Base-by-base conservation (phyloP, 2,113 vertebrate genomes). In the Pseudorectes ferrugineus region DNA sequence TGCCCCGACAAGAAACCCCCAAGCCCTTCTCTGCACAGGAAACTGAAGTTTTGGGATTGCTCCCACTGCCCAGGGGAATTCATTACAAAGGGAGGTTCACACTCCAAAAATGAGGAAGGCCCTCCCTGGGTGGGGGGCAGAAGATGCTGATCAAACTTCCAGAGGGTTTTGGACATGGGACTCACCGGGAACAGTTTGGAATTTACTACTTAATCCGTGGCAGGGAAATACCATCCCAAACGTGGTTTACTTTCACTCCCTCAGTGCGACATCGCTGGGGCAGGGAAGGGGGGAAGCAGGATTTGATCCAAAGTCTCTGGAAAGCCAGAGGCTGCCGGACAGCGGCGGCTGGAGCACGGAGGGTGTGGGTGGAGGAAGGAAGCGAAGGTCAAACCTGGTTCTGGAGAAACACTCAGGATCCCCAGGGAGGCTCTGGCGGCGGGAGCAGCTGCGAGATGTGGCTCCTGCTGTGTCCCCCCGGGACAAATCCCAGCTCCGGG, bases 351-450 rank as follows among this genome's bases (percentile, higher is more conserved):
- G 75, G 35, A 86, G 74, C 28, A 8, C 10, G 18, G 52, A 78
- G 88, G 12, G 79, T 28, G 92, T 80, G 81, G 95, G 85, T 10
- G 88, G 93, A 92, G 93, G 89, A 83, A 93, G 91, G 94, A 95
- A 93, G 54, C 4, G 1, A 95, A 85, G 93, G 89, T 83, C 75
- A 83, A 54, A 63, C 57, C 55, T 58, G 54, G 46, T 12, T 68
- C 68, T 62, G 73, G 51, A 88, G 68, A 84, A 94, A 90, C 63
- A 26, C 57, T 62, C 2, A 2, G 57, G 35, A 48, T 58, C 79
- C 54, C 78, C 0, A 1, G 58, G 57, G 72, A 85, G 57, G 71
- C 35, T 45, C 65, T 23, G 2, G 46, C 45, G 0, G 72, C 38
- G 6, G 45, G 6, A 76, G 36, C 35, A 79, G 79, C 75, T 59